Conservation (phyloP, 2,797 vertebrate genomes). For the Oreochromis mossambicus region DNA sequence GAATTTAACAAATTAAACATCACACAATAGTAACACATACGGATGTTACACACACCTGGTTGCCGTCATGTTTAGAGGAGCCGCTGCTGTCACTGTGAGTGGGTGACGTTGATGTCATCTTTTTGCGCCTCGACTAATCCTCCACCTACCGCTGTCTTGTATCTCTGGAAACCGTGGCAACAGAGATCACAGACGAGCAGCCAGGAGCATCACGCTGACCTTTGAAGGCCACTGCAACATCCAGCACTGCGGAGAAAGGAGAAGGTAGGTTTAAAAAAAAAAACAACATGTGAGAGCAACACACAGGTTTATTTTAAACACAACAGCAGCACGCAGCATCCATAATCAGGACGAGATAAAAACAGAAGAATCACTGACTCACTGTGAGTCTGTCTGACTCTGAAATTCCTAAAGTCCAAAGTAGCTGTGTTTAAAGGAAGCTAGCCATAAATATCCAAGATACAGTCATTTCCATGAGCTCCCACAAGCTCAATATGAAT, state of each 20-base stretch:
- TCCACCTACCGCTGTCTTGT: constrained; percentile 12
- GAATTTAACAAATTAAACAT: neutral
- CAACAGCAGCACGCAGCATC: neutral
- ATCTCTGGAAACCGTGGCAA: constrained; percentile 40
- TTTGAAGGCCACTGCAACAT: constrained; percentile 49
- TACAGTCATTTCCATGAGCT: neutral
- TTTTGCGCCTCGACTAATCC: constrained; percentile 5
- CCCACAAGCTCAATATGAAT: neutral
- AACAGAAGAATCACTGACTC: constrained; percentile 23
- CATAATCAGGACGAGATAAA: neutral
- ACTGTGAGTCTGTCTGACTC: constrained; percentile 2
- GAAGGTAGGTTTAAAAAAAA: neutral
- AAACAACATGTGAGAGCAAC: neutral
- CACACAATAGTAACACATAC: neutral
- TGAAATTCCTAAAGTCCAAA: constrained; percentile 1
- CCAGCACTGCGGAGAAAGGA: constrained; percentile 38
- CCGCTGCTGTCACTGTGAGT: constrained; percentile 72
- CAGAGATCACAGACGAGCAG: constrained; percentile 36
- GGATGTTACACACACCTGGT: constrained; percentile 44
- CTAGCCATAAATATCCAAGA: neutral
- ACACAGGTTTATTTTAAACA: constrained; percentile 15
- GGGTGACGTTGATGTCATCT: constrained; percentile 67
- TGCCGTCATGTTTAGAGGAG: constrained; percentile 64
- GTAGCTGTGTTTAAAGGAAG: constrained; percentile 9
- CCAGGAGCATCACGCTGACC: constrained; percentile 56